Evolutionary conservation across 30 jellyfish, hydroid and myxozoan species (phyloP), one percentile per base, ranked within the genome.

Genomic region (Mastigias papua): DNA sequence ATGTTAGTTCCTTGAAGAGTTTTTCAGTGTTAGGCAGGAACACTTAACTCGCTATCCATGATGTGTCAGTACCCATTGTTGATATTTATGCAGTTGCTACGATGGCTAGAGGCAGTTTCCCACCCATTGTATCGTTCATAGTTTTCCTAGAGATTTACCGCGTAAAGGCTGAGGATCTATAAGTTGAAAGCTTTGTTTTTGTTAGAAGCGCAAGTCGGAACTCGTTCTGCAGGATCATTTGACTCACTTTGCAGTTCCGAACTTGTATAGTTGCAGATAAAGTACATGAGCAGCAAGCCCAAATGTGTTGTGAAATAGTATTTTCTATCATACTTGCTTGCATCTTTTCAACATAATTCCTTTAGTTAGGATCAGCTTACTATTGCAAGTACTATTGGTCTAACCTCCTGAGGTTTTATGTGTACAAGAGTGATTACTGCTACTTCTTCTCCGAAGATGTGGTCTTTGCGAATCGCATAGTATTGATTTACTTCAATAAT

Each of bases 21-120:
- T 37, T 11, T 37, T 3, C 6, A 3, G 54, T 3, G 54, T 37
- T 3, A 3, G 11, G 54, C 54, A 37, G 54, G 54, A 37, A 37
- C 54, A 37, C 54, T 37, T 37, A 37, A 6, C 54, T 3, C 11
- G 11, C 11, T 6, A 37, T 37, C 54, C 54, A 37, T 37, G 54
- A 37, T 3, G 11, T 37, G 54, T 37, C 11, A 11, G 11, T 37
- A 37, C 11, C 23, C 21, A 26, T 63, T 63, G 74, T 63, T 63
- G 74, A 63, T 63, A 27, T 63, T n/a, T 63, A n/a, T 63, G 42
- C 21, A 27, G 74, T 63, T n/a, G 74, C 74, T 23, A 63, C 23
- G 42, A 63, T 63, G 26, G 22, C 42, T 6, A 23, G 23, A n/a
- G 74, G 8, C 74, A 23, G 26, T 17, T 23, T 51, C 67, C 67